phyloP scores from a whole-genome alignment of 2,888 invertebrate species.

The Cybosia mesomella region DNA sequence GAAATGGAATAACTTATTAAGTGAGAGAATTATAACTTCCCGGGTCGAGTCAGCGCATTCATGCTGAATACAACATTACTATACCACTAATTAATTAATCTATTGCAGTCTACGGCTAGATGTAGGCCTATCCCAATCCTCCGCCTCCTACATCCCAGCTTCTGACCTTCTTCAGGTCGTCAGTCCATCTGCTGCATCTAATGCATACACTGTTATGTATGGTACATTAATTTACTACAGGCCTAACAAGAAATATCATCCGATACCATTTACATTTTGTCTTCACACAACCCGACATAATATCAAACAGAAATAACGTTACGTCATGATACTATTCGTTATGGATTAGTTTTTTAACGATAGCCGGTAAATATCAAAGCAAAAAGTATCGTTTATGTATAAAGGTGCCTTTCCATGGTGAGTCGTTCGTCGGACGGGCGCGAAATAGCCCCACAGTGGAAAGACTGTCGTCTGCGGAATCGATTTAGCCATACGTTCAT shows the following conservation, averaged over 20 bases:
- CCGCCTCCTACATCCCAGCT: no score
- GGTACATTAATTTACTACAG: neutral
- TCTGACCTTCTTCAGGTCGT: no score
- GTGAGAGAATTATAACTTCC: no score
- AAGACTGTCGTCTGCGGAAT: no score
- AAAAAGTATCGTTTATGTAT: conserved; percentile 27
- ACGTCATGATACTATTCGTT: conserved; percentile 37
- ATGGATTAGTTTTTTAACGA: conserved; percentile 26
- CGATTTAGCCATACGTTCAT: no score
- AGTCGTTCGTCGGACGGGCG: neutral
- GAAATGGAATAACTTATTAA: no score
- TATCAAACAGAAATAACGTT: conserved; percentile 22
- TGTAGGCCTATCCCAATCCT: no score
- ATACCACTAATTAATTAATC: no score
- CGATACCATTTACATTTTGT: conserved; percentile 3
- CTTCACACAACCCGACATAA: conserved; percentile 1
- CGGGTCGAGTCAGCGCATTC: no score
- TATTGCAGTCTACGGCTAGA: no score
- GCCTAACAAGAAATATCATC: neutral
- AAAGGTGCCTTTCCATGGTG: neutral
- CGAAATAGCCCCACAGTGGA: neutral
- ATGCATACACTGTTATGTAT: no score
- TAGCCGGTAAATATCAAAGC: conserved; percentile 17
- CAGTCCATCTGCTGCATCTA: neutral
- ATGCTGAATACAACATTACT: no score